Base-by-base conservation (phyloP, 2,797 vertebrate genomes). In the Aeoliscus strigatus region DNA sequence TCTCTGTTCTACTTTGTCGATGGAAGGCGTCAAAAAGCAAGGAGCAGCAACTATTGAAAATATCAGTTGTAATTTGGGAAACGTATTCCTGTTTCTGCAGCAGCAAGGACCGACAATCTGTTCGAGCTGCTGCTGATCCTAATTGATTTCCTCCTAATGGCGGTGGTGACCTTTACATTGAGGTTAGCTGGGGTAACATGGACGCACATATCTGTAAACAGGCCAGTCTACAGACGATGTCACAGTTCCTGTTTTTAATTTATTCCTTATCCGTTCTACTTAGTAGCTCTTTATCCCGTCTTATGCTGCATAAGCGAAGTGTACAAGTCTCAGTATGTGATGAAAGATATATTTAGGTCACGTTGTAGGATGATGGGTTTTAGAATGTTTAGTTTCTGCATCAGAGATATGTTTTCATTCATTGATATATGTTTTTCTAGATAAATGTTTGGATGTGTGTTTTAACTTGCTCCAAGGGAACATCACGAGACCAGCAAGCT, bases 311-410 rank as follows among this genome's bases (percentile, higher is more conserved):
- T 16, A 29, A 45, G 31, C 23, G 33, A 37, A 49, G 16, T 47
- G 27, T 38, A 57, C 39, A 51, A 10, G 43, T 27, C 27, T 28
- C 56, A 65, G 52, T 47, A 60, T 36, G 44, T 18, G 39, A 60
- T 61, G 39, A 69, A 45, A 60, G 35, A 6, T 54, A 36, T 49
- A 7, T 38, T 17, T 25, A 60, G 27, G 33, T 58, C 17, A 30
- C 27, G 12, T 48, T 39, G 29, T 18, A 13, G 25, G 41, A 29
- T 3, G 9, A 36, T 25, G 16, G 29, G 26, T 15, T 70, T 51
- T 57, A 51, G 60, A n/a, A n/a, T n/a, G n/a, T n/a, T n/a, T n/a
- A n/a, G n/a, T n/a, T n/a, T n/a, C n/a, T 66, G 12, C 42, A 38
- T 32, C 7, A 28, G 30, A 10, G 8, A 14, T 12, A 47, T 27